Evolutionary conservation across 1,140 invertebrate species (phyloP), one percentile per base, ranked within the genome.

Genomic region (Saccostrea echinata): DNA sequence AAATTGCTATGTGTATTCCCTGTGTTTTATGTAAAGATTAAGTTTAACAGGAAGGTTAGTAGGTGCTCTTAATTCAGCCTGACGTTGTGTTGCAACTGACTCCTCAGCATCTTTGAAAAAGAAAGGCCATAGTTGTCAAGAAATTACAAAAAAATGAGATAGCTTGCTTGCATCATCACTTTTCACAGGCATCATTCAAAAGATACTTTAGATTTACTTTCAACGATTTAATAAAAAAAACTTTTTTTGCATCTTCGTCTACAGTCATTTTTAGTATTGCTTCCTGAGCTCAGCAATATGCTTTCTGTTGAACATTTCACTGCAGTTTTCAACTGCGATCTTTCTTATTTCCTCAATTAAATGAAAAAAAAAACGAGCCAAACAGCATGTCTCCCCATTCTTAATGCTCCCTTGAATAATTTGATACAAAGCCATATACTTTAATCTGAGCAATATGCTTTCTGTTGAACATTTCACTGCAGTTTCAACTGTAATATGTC

Each of bases 1-100:
- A 27, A 12, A n/a, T 24, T 55, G 2, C 4, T 88, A 6, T 0
- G 52, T 90, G 51, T 52, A 84, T 18, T 61, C 12, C 43, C 89
- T n/a, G n/a, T 88, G 6, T 88, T n/a, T n/a, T n/a, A n/a, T 27
- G 55, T 84, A 86, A 6, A 88, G 80, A 18, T 84, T 64, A 27
- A 71, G 27, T 68, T 86, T 61, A 51, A 51, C 35, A 83, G 86
- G 86, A 13, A 88, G 30, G 27, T 68, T 33, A n/a, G 43, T 64
- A 9, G 89, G 89, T 43, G 43, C 57, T 33, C 89, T 83, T 16
- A 90, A 35, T 24, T 76, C 33, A 13, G 55, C 8, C 43, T 87
- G 84, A 43, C 88, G 86, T 68, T 53, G n/a, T 55, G 24, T 64
- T 11, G 68, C 27, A 83, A 81, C n/a, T n/a, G 24, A 4, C 57